These are phyloP conservation scores for Marasmarcha lunaedactyla DNA, from an alignment of 2,888 invertebrate species.

Conservation along the genomic window DNA sequence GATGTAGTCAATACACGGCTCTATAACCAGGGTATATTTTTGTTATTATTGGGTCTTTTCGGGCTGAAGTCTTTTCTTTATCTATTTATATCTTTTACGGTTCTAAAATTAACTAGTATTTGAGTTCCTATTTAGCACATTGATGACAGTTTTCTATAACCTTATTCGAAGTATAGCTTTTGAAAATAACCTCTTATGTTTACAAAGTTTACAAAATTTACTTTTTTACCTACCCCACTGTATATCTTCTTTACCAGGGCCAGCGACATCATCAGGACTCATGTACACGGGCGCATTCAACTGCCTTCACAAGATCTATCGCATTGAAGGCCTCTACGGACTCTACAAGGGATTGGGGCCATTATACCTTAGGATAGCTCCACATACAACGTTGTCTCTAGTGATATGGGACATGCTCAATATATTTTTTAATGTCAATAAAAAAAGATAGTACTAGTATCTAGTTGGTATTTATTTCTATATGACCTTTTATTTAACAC, in stretches of 20 bases:
- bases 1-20: conserved; percentile 88
- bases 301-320: conserved; percentile 81
- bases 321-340: conserved; percentile 81
- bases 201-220: too few relatives aligned
- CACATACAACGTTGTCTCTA: conserved; percentile 82
- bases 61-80: neutral
- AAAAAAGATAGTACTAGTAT: conserved; percentile 28
- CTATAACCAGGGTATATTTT: conserved; percentile 83
- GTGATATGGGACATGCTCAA: conserved; percentile 79
- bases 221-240: too few relatives aligned
- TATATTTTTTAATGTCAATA: conserved; percentile 31
- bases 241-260: conserved; percentile 48
- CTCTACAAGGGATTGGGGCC: conserved; percentile 85
- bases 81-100: too few relatives aligned
- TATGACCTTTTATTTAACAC: neutral
- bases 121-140: too few relatives aligned
- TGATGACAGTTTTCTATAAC: too few relatives aligned
- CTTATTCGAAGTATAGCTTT: too few relatives aligned
- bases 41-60: conserved; percentile 2
- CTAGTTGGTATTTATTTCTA: conserved; percentile 12
- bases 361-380: conserved; percentile 80
- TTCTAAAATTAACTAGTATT: too few relatives aligned
- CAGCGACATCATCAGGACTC: conserved; percentile 70
- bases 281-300: conserved; percentile 81
- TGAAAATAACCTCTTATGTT: too few relatives aligned